Percentiles rank a stretch among this genome's conserved stretches.
These are phyloP conservation scores for Dinomys branickii DNA, from an alignment of 2,113 vertebrate species.

Conservation along the genomic window DNA sequence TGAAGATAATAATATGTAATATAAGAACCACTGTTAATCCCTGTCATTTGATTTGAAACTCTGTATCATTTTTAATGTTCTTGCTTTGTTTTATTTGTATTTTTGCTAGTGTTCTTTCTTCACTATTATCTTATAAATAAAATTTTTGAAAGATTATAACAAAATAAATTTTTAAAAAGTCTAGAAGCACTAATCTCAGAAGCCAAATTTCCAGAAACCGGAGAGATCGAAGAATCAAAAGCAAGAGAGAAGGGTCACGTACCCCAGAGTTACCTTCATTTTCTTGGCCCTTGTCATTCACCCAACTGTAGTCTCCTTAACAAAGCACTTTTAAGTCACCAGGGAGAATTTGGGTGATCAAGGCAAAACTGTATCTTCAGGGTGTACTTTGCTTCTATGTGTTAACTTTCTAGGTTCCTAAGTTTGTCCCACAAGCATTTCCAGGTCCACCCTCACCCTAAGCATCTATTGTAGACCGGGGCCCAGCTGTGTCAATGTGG, in stretches of 20 bases:
- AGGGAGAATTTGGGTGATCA: not conserved
- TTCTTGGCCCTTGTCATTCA: not conserved
- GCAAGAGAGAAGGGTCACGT: not conserved
- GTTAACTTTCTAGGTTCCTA: not conserved
- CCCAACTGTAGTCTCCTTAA: not conserved
- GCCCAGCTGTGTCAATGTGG: not conserved
- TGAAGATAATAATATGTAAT: too few species aligned
- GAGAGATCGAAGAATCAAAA: slow-evolving; percentile 18
- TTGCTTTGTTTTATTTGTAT: too few species aligned
- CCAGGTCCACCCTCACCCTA: not conserved
- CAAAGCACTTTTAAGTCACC: not conserved
- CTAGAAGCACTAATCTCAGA: not conserved
- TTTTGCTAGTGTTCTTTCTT: too few species aligned
- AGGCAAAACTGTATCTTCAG: not conserved
- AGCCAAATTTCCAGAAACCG: slow-evolving; percentile 33
- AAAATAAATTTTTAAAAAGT: not conserved
- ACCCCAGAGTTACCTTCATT: not conserved
- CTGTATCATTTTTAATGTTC: too few species aligned
- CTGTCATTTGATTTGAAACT: too few species aligned
- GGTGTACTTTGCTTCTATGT: not conserved
- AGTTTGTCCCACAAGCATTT: not conserved
- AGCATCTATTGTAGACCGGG: not conserved
- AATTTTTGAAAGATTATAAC: too few species aligned
- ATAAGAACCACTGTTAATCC: too few species aligned
- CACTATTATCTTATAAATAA: too few species aligned